Evolutionary conservation across 2,113 vertebrate species (phyloP).

Genomic region (Vicugna pacos): DNA sequence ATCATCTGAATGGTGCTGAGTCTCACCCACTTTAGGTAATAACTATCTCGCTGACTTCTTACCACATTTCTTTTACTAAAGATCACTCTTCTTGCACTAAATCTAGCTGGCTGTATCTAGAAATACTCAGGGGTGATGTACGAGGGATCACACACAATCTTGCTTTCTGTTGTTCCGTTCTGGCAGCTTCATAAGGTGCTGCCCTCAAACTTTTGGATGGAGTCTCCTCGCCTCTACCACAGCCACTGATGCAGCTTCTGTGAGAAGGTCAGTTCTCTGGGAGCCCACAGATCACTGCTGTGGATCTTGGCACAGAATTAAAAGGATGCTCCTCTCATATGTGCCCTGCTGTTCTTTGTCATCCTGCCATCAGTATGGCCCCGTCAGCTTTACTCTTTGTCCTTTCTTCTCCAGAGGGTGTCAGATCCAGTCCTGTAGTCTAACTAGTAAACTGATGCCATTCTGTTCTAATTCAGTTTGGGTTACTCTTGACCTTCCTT

Average conservation of each 20-base stretch:
- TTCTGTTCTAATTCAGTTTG: conserved; percentile 22
- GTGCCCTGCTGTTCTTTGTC: neutral
- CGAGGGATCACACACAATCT: neutral
- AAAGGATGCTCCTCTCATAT: neutral
- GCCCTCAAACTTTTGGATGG: neutral
- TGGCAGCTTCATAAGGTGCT: neutral
- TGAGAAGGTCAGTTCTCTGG: neutral
- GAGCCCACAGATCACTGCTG: rapidly evolving
- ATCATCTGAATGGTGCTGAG: neutral
- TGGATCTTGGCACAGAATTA: neutral
- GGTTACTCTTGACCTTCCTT: conserved; percentile 2
- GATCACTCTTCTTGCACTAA: neutral
- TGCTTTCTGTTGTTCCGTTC: neutral
- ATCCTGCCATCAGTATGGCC: neutral
- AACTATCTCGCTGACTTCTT: neutral
- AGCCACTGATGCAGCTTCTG: neutral
- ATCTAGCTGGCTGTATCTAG: neutral
- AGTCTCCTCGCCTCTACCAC: too few relatives aligned
- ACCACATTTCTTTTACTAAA: neutral
- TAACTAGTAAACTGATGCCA: neutral
- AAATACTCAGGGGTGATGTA: neutral
- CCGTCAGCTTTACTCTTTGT: neutral
- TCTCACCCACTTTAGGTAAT: neutral
- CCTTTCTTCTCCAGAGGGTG: neutral
- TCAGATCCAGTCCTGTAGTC: neutral